phyloP scores from a whole-genome alignment of 2,113 vertebrate genomes.

The Danio rerio region GRCz12tu NC_133195.1:23528501-23529000 shows the following conservation, averaged over 20 bases:
- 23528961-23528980: slow-evolving; percentile 51
- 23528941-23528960: slow-evolving; percentile 48
- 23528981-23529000: slow-evolving; percentile 15
- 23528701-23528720: neutral
- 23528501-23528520: slow-evolving; percentile 22
- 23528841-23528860: slow-evolving; percentile 24
- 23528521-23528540: slow-evolving; percentile 38
- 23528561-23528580: slow-evolving; percentile 9
- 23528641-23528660: neutral
- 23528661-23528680: slow-evolving; percentile 6
- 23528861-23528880: slow-evolving; percentile 18
- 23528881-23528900: slow-evolving; percentile 30
- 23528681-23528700: slow-evolving; percentile 18
- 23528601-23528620: slow-evolving; percentile 37
- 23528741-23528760: slow-evolving; percentile 11
- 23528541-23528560: slow-evolving; percentile 40
- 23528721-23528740: slow-evolving; percentile 5
- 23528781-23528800: neutral
- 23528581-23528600: slow-evolving; percentile 45
- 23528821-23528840: slow-evolving; percentile 18
- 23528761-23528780: slow-evolving; percentile 43
- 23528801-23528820: neutral
- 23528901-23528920: slow-evolving; percentile 44
- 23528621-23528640: slow-evolving; percentile 15
- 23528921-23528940: slow-evolving; percentile 38